Conservation (phyloP, 2,888 invertebrate genomes). For the Koerneria pararmatus region DNA sequence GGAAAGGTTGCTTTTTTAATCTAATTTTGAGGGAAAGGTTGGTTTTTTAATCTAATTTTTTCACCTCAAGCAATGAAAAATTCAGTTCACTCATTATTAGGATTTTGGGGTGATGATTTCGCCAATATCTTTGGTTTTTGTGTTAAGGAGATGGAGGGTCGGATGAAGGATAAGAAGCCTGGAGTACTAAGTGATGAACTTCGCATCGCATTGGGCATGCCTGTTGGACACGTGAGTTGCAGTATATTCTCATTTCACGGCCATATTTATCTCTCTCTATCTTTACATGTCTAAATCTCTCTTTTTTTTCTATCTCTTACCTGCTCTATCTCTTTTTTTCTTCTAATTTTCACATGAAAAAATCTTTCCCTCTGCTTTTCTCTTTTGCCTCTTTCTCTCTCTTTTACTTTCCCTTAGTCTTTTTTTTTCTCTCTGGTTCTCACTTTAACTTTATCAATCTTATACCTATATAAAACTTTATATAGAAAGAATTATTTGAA, state of each 20-base stretch:
- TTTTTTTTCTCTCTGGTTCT: too few relatives aligned
- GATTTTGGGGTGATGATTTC: not conserved
- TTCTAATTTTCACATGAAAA: constrained; percentile 5
- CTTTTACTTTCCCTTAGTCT: constrained; percentile 19
- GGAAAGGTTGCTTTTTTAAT: constrained; percentile 42
- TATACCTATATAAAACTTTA: too few relatives aligned
- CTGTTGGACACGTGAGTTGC: constrained; percentile 74
- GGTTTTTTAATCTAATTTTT: not conserved
- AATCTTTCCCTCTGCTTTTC: not conserved
- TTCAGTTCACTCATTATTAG: not conserved
- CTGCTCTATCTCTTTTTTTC: too few relatives aligned
- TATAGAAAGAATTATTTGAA: not conserved
- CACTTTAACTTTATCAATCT: too few relatives aligned
- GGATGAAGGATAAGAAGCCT: constrained; percentile 94
- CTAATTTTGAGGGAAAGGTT: not conserved
- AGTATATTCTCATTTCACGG: too few relatives aligned
- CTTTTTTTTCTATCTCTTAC: too few relatives aligned
- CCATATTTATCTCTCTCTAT: constrained; percentile 9
- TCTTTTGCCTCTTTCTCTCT: not conserved
- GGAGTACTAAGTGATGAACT: constrained; percentile 93
- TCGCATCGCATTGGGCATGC: constrained; percentile 94
- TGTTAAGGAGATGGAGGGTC: constrained; percentile 85
- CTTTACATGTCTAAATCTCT: too few relatives aligned
- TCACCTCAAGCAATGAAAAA: not conserved
- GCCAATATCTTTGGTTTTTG: not conserved